Percentiles rank a stretch among this genome's conserved stretches.
Evolutionary conservation across 2,888 invertebrate species (phyloP).

Genomic region (Fragum whitleyi): DNA sequence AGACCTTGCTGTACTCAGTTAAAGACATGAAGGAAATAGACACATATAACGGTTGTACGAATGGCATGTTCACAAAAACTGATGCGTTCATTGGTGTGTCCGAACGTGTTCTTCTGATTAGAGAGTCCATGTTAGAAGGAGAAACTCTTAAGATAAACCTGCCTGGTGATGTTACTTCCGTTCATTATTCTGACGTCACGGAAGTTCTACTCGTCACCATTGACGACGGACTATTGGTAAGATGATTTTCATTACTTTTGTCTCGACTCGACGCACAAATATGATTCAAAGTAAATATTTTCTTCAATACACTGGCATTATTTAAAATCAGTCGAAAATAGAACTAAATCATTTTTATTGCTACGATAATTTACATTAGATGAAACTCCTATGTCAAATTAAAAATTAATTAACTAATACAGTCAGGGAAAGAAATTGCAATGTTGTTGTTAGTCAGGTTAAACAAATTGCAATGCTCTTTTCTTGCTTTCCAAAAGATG

Average conservation of each 20-base stretch:
- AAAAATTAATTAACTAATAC: too few relatives aligned
- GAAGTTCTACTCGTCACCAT: conserved; percentile 50
- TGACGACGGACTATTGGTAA: conserved; percentile 53
- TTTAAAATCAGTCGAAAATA: too few relatives aligned
- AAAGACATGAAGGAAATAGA: conserved; percentile 44
- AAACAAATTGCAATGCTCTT: too few relatives aligned
- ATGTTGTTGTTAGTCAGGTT: too few relatives aligned
- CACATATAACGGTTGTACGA: conserved; percentile 33
- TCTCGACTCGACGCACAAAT: too few relatives aligned
- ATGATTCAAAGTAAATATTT: too few relatives aligned
- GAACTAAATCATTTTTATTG: too few relatives aligned
- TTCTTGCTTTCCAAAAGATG: too few relatives aligned
- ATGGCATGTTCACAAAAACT: conserved; percentile 59
- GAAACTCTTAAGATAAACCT: conserved; percentile 52
- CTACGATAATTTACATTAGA: too few relatives aligned
- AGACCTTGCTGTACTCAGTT: conserved; percentile 28
- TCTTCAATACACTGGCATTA: too few relatives aligned
- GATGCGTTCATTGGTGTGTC: conserved; percentile 57
- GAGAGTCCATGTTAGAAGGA: conserved; percentile 47
- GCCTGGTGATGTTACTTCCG: conserved; percentile 49
- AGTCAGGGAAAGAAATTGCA: too few relatives aligned
- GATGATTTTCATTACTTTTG: not conserved
- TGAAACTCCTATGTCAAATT: too few relatives aligned
- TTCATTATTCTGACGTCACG: conserved; percentile 53
- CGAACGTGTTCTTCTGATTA: conserved; percentile 38